A percentile compares a stretch with the other conserved stretches of the same genome.
Conservation (phyloP, 2,888 invertebrate genomes). For the Eilema sororculum region DNA sequence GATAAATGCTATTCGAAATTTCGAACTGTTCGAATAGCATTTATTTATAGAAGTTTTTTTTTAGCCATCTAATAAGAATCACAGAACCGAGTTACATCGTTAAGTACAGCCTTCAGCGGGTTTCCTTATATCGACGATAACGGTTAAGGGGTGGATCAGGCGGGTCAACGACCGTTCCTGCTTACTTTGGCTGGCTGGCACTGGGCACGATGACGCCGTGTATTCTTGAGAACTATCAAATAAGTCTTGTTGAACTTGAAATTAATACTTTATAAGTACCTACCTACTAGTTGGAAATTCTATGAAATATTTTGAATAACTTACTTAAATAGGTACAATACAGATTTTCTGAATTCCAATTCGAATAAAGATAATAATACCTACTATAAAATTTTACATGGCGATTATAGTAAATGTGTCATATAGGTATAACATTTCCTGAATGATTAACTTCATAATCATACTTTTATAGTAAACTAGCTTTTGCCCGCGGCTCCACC, state of each 20-base stretch:
- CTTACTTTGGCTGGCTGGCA: conserved; percentile 56
- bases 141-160: conserved; percentile 76
- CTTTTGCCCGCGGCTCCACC: too few species aligned
- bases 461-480: not conserved
- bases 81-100: conserved; percentile 39
- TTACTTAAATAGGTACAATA: too few species aligned
- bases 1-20: not conserved
- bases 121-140: conserved; percentile 83
- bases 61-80: conserved; percentile 27
- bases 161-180: conserved; percentile 76
- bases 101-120: conserved; percentile 68
- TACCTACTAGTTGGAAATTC: not conserved
- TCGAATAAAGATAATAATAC: not conserved
- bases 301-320: not conserved
- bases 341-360: not conserved
- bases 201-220: not conserved
- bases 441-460: not conserved
- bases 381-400: not conserved
- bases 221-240: not conserved
- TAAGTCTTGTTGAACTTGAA: not conserved
- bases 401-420: not conserved
- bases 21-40: too few species aligned
- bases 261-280: not conserved
- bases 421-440: not conserved
- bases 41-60: too few species aligned